Percentiles rank a stretch among this genome's conserved stretches.
phyloP scores from a whole-genome alignment of 2,888 invertebrate genomes.

The Drepanosiphum platanoidis region DNA sequence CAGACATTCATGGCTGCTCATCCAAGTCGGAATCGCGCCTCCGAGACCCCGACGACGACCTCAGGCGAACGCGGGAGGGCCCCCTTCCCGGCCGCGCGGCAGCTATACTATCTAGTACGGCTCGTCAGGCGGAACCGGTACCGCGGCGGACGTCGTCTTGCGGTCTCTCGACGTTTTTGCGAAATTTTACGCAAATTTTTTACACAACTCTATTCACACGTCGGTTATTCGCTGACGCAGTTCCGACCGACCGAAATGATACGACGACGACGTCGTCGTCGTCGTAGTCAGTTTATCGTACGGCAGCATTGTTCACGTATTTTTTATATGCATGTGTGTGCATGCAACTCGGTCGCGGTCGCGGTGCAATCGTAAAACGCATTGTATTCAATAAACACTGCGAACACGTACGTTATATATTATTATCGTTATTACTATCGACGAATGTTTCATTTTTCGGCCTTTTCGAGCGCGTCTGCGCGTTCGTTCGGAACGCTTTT shows the following conservation, averaged over 20 bases:
- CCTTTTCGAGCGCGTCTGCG: too few species aligned
- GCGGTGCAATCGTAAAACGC: background rate
- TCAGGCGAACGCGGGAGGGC: background rate
- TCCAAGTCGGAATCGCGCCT: constrained; percentile 30
- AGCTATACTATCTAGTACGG: too few species aligned
- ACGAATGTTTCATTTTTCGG: too few species aligned
- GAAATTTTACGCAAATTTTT: background rate
- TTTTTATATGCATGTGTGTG: too few species aligned
- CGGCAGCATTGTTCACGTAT: too few species aligned
- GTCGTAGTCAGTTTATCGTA: background rate
- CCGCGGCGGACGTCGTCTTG: background rate
- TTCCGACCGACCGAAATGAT: too few species aligned
- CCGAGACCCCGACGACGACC: constrained; percentile 38
- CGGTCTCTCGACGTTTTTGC: background rate
- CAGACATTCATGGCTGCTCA: constrained; percentile 50
- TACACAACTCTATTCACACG: background rate
- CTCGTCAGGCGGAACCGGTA: background rate
- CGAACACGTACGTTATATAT: too few species aligned
- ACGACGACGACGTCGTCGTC: too few species aligned
- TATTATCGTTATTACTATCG: too few species aligned
- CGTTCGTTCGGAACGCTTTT: too few species aligned
- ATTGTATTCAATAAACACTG: too few species aligned
- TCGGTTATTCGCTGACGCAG: background rate
- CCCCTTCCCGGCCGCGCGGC: background rate
- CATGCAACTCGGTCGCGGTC: too few species aligned